Evolutionary conservation across 1,140 invertebrate species (phyloP).

Genomic region (Drosophila kohkoa): DNA sequence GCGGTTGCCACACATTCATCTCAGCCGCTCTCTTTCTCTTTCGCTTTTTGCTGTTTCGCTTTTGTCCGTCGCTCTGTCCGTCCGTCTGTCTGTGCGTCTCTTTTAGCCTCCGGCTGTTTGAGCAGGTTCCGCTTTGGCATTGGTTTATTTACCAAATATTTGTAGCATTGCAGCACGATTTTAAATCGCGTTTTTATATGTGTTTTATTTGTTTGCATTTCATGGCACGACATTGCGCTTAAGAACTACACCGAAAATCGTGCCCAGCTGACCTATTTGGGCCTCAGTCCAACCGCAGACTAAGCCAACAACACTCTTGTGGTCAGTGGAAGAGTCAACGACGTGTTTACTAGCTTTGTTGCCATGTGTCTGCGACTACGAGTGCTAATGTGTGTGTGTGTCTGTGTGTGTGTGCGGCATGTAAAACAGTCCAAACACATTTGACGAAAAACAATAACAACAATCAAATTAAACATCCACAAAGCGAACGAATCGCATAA

Average conservation of each 20-base stretch:
- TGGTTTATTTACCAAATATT: slow-evolving; percentile 61
- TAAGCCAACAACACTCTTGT: no score
- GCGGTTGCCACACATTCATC: slow-evolving; percentile 20
- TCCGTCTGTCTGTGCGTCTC: not conserved
- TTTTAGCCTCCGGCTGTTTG: slow-evolving; percentile 16
- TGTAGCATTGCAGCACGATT: slow-evolving; percentile 66
- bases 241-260: slow-evolving; percentile 65
- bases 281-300: not conserved
- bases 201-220: slow-evolving; percentile 50
- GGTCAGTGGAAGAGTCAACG: not conserved
- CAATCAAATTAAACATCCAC: slow-evolving; percentile 39
- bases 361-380: no score
- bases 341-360: not conserved
- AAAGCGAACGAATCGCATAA: slow-evolving; percentile 22
- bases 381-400: not conserved
- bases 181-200: slow-evolving; percentile 53
- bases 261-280: slow-evolving; percentile 61
- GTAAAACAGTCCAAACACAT: slow-evolving; percentile 48
- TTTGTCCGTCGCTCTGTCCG: not conserved
- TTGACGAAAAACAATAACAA: slow-evolving; percentile 44
- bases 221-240: slow-evolving; percentile 61
- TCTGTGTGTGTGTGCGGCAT: slow-evolving; percentile 38
- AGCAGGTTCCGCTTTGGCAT: slow-evolving; percentile 64
- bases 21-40: not conserved
- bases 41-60: not conserved